phyloP scores from a whole-genome alignment of 2,797 vertebrate species.

The Pyrrhura leucotis region DNA sequence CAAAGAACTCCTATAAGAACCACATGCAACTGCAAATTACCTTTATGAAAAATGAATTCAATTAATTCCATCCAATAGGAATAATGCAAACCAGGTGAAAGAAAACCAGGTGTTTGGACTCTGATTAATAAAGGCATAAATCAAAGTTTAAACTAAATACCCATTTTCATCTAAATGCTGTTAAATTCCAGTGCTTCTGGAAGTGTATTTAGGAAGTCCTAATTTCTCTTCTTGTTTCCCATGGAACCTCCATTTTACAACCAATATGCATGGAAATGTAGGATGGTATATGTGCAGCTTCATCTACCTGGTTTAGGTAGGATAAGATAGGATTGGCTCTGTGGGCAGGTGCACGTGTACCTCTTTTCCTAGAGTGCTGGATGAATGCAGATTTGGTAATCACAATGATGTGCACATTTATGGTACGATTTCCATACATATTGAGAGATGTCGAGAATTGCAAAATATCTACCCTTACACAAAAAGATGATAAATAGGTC shows the following conservation, averaged over 20 bases:
- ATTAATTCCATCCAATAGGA: neutral
- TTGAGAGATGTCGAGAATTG: neutral
- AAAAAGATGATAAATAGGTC: neutral
- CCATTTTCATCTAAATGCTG: neutral
- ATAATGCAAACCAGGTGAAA: neutral
- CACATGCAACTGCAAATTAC: neutral
- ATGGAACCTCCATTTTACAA: neutral
- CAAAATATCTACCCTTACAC: neutral
- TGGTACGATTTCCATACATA: accelerated
- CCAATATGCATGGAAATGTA: neutral
- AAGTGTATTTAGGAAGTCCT: neutral
- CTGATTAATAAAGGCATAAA: neutral
- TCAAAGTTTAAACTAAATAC: neutral
- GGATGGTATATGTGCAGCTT: accelerated
- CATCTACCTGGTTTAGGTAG: neutral
- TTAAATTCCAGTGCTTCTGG: neutral
- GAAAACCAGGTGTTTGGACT: neutral
- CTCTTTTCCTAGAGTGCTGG: neutral
- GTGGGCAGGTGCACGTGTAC: neutral
- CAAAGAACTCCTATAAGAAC: neutral
- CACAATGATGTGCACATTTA: neutral
- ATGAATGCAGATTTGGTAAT: neutral
- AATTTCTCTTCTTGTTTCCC: neutral
- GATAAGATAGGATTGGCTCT: neutral
- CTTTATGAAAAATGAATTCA: neutral